Evolutionary conservation across 2,797 vertebrate genomes (phyloP), one percentile per base, ranked within the genome.

Genomic region (Nasua narica): DNA sequence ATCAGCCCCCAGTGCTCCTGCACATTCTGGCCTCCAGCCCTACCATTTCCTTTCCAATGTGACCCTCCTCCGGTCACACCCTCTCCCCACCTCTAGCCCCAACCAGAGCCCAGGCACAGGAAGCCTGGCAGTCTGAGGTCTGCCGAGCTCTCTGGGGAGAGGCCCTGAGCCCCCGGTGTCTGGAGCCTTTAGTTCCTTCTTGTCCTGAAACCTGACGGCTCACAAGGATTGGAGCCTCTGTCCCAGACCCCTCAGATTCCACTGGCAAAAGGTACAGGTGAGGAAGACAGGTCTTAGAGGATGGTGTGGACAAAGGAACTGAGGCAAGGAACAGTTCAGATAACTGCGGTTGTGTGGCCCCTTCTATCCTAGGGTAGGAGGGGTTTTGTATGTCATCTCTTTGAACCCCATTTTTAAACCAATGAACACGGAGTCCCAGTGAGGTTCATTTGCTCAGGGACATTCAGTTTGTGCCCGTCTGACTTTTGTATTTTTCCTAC

Each of bases 11-110:
- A n/a, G 79, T 46, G 65, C 62, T 72, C 69, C 72, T 9, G 56
- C 37, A 12, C 56, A 4, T 1, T 13, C 84, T 69, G 52, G 79
- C 67, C 88, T 87, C 85, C 52, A 32, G 87, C 88, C 85, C 35
- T 48, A 83, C 86, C 29, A 16, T 52, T 97, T 98, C 96, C 97
- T 94, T 74, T 81, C 85, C 74, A 67, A 46, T 43, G 0, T 23
- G 87, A 85, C 74, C 90, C 15, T 72, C 54, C 88, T 56, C 82
- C 74, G 58, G 77, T 40, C 90, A 93, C 89, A 79, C 97, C 90
- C 72, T 90, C 79, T 48, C 87, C 56, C 87, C 62, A 40, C 35
- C 54, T 76, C 87, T 84, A 54, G n/a, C 90, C 77, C 43, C 58
- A 50, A 50, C 87, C 87, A 23, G 0, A 37, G 40, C 65, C 43